These are phyloP conservation scores for Stomatorhinus ivindoensis DNA, from an alignment of 2,113 vertebrate species.

Conservation along the genomic window DNA sequence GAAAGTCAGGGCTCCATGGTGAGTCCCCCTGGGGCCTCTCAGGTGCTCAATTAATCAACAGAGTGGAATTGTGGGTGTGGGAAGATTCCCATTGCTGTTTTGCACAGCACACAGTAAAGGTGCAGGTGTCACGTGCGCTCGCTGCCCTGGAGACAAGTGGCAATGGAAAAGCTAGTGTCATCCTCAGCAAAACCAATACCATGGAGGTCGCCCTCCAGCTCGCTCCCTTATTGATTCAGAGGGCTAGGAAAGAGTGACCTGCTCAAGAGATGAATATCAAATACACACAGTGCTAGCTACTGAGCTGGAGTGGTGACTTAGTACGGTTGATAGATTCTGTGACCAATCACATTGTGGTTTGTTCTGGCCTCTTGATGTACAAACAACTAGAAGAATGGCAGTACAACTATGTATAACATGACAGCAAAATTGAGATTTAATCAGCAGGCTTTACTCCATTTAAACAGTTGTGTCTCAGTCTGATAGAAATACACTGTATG, in stretches of 20 bases:
- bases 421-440: neutral
- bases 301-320: neutral
- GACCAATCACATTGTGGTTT: neutral
- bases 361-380: neutral
- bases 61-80: neutral
- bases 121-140: neutral
- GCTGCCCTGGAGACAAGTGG: neutral
- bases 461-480: neutral
- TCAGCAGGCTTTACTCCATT: neutral
- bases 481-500: neutral
- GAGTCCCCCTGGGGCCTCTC: neutral
- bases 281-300: neutral
- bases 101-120: neutral
- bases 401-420: neutral
- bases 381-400: neutral
- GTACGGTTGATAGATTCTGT: neutral
- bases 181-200: neutral
- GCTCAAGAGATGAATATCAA: neutral
- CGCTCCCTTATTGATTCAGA: neutral
- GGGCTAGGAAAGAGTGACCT: neutral
- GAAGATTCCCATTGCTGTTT: neutral
- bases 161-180: neutral
- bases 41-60: neutral
- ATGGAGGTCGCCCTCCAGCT: neutral
- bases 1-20: neutral